phyloP scores from a whole-genome alignment of 2,888 invertebrate species.

The Rhabditoides inermis region DNA sequence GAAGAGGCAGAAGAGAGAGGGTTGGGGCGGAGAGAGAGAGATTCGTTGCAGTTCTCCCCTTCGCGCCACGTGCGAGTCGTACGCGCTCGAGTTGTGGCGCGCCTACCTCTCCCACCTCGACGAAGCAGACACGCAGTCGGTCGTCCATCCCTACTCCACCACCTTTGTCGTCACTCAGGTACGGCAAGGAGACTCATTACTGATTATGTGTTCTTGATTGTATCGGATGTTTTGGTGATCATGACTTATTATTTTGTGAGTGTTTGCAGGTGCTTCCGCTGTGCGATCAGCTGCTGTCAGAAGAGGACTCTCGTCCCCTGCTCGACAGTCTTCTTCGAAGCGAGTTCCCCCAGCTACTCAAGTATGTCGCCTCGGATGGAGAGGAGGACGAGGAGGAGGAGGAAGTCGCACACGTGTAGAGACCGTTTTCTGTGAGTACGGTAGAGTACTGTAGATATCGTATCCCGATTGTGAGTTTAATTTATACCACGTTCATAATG shows the following conservation, averaged over 20 bases:
- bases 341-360: constrained; percentile 31
- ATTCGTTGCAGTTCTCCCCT: constrained; percentile 22
- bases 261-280: constrained; percentile 39
- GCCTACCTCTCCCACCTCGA: constrained; percentile 36
- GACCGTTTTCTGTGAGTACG: no score
- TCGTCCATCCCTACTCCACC: constrained; percentile 36
- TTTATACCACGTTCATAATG: no score
- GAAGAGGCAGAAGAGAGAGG: not conserved
- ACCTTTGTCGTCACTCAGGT: constrained; percentile 38
- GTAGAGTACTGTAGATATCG: no score
- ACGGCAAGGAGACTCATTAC: not conserved
- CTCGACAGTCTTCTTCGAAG: constrained; percentile 21
- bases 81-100: constrained; percentile 40
- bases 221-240: not conserved
- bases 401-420: no score
- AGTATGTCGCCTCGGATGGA: constrained; percentile 20
- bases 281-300: constrained; percentile 26
- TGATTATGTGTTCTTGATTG: not conserved
- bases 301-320: constrained; percentile 28
- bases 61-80: constrained; percentile 32
- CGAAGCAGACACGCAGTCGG: constrained; percentile 24
- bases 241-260: no score
- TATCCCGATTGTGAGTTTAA: no score
- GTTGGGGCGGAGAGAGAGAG: not conserved
- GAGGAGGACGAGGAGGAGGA: constrained; percentile 17